Conservation (phyloP, 2,113 vertebrate species). For the Gymnarchus niloticus region DNA sequence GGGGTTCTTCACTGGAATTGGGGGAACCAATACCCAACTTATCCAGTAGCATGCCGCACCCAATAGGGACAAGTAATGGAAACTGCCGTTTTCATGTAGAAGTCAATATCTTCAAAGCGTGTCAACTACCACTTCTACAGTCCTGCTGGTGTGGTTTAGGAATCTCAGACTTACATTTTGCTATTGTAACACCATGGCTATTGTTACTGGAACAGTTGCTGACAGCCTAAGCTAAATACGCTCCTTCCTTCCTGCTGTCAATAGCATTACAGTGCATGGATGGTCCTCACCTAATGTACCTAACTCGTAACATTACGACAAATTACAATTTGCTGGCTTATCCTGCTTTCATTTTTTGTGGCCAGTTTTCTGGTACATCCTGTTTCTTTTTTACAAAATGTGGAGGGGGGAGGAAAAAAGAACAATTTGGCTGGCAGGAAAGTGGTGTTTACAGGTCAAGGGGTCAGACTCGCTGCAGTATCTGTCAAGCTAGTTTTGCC, state of each 20-base stretch:
- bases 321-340: not conserved
- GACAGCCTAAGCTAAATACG: constrained; percentile 27
- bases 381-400: not conserved
- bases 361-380: not conserved
- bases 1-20: too few species aligned
- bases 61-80: too few species aligned
- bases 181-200: not conserved
- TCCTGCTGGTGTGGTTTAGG: not conserved
- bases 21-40: too few species aligned
- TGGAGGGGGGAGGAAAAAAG: not conserved
- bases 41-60: too few species aligned
- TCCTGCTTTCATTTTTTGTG: not conserved
- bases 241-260: constrained; percentile 30
- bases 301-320: not conserved
- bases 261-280: constrained; percentile 15
- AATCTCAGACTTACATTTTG: not conserved
- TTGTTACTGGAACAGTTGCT: not conserved
- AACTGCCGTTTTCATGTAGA: not conserved
- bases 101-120: not conserved
- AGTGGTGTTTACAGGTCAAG: not conserved
- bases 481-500: not conserved
- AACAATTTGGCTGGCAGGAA: not conserved
- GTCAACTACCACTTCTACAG: not conserved
- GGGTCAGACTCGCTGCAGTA: not conserved
- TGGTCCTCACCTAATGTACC: not conserved